Conservation (phyloP, 2,113 vertebrate species). For the Illadopsis cleaveri region DNA sequence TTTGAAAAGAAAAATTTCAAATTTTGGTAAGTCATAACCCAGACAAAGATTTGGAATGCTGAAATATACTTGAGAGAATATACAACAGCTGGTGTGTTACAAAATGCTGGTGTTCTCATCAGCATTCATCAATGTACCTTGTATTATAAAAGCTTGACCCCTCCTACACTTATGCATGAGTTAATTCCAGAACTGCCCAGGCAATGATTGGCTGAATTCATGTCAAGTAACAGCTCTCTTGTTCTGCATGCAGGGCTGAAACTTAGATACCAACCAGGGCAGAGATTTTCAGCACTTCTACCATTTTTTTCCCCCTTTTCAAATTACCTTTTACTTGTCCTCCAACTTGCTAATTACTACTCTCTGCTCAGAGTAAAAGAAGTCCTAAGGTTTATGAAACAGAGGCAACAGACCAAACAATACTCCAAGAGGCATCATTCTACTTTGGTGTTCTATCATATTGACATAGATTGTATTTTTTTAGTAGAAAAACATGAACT, state of each 20-base stretch:
- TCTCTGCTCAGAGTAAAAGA: neutral
- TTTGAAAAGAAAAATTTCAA: constrained; percentile 7
- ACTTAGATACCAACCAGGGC: neutral
- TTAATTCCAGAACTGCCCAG: neutral
- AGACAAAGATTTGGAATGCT: neutral
- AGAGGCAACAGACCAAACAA: neutral
- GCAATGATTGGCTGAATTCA: neutral
- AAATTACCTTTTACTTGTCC: neutral
- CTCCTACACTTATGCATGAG: fast-evolving
- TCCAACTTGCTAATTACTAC: neutral
- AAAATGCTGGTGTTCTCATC: neutral
- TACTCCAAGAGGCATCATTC: neutral
- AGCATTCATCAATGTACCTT: neutral
- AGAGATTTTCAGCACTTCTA: neutral
- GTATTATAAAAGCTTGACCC: neutral
- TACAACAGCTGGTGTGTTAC: neutral
- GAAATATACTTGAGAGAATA: neutral
- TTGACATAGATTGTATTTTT: neutral
- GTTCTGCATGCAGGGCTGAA: neutral
- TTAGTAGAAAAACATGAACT: neutral
- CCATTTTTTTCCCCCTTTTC: neutral
- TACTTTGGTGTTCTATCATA: neutral
- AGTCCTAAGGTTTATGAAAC: neutral
- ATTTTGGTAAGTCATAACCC: neutral
- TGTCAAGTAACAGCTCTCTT: neutral